Conservation (phyloP, 1,140 invertebrate species). For the Littorina saxatilis region DNA sequence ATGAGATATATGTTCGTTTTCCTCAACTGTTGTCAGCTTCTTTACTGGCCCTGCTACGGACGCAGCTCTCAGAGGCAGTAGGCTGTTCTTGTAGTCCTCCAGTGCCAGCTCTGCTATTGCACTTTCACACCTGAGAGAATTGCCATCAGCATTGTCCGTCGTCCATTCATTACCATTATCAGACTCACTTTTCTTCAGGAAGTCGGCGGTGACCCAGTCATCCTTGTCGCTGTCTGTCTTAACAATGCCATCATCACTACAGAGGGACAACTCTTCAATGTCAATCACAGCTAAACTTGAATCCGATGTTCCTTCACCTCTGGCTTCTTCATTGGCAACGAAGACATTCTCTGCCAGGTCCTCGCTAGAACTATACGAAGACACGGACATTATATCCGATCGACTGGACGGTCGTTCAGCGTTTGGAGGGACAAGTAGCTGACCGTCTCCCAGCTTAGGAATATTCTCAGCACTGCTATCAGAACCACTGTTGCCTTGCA, state of each 20-base stretch:
- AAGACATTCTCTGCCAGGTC: slow-evolving; percentile 36
- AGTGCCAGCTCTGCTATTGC: too few relatives aligned
- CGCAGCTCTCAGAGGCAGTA: not conserved
- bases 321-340: slow-evolving; percentile 26
- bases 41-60: not conserved
- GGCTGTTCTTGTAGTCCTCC: too few relatives aligned
- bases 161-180: too few relatives aligned
- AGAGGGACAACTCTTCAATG: not conserved
- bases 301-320: not conserved
- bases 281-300: not conserved
- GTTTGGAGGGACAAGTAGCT: not conserved
- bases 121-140: too few relatives aligned
- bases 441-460: not conserved
- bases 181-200: too few relatives aligned
- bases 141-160: too few relatives aligned
- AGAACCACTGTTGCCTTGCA: not conserved
- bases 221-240: not conserved
- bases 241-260: too few relatives aligned
- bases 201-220: too few relatives aligned
- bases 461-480: not conserved
- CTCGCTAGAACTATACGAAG: slow-evolving; percentile 2
- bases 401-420: not conserved
- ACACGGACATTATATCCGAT: not conserved
- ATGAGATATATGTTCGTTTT: not conserved
- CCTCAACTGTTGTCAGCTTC: not conserved